These are phyloP conservation scores for Eupithecia insigniata DNA, from an alignment of 2,888 invertebrate genomes.

Conservation along the genomic window DNA sequence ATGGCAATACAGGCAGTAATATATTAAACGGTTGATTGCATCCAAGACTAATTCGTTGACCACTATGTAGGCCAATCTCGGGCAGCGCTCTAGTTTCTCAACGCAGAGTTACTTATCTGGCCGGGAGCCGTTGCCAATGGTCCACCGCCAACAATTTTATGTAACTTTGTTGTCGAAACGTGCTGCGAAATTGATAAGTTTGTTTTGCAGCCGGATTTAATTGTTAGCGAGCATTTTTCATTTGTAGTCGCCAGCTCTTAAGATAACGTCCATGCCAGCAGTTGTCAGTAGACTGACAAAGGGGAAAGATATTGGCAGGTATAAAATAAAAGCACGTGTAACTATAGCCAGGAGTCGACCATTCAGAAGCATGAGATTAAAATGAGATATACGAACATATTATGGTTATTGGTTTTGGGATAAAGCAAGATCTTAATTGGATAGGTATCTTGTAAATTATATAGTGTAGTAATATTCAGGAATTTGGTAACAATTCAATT, in stretches of 20 bases:
- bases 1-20: constrained; percentile 68
- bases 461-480: neutral
- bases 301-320: neutral
- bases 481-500: constrained; percentile 31
- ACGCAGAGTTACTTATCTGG: constrained; percentile 76
- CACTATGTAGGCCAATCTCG: constrained; percentile 79
- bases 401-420: neutral
- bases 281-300: constrained; percentile 14
- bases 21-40: constrained; percentile 76
- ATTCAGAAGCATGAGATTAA: neutral
- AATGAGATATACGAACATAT: neutral
- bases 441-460: neutral
- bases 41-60: constrained; percentile 74
- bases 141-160: constrained; percentile 75
- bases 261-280: constrained; percentile 37
- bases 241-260: constrained; percentile 33
- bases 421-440: neutral
- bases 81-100: constrained; percentile 80
- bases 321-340: neutral
- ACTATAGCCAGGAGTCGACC: neutral
- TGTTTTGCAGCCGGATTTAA: constrained; percentile 56
- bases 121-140: constrained; percentile 76
- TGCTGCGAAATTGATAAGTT: constrained; percentile 73
- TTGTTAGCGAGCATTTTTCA: constrained; percentile 44
- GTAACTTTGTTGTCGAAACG: constrained; percentile 81